These are phyloP conservation scores for Hermatobates lingyangjiaoensis DNA, from an alignment of 1,140 invertebrate genomes.

Conservation along the genomic window DNA sequence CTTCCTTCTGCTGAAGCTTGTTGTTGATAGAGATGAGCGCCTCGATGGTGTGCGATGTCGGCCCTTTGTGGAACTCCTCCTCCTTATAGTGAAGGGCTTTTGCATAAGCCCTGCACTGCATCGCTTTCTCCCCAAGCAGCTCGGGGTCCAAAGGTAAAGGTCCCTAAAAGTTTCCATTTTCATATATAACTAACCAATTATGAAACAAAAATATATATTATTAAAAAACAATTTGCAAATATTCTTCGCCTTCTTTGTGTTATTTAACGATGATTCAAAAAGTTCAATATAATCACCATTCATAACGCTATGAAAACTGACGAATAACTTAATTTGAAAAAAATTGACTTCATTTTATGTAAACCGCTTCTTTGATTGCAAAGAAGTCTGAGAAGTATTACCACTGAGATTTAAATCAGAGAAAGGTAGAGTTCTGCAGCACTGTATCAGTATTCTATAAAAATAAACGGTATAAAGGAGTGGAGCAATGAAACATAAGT, in stretches of 20 bases:
- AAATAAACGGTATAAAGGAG: too few species aligned
- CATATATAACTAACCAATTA: too few species aligned
- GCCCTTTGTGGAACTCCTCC: constrained; percentile 66
- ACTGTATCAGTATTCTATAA: too few species aligned
- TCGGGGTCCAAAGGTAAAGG: constrained; percentile 76
- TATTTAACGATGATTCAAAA: not conserved
- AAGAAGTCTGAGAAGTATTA: too few species aligned
- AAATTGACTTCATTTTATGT: too few species aligned
- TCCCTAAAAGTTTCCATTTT: constrained; percentile 46
- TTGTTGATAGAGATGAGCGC: constrained; percentile 95
- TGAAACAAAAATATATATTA: too few species aligned
- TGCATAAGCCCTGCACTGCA: constrained; percentile 56
- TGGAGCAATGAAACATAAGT: too few species aligned
- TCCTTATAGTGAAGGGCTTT: constrained; percentile 98
- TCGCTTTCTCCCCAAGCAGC: constrained; percentile 59
- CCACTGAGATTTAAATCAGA: too few species aligned
- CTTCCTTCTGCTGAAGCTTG: constrained; percentile 95
- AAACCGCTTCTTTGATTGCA: too few species aligned
- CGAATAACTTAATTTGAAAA: not conserved
- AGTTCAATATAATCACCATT: not conserved
- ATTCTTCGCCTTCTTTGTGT: too few species aligned
- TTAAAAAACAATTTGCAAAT: too few species aligned
- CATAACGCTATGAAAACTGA: not conserved
- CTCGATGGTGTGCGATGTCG: constrained; percentile 65
- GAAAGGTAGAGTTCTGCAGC: too few species aligned